Conservation (phyloP, 2,888 invertebrate species). For the Cerastis rubricosa region DNA sequence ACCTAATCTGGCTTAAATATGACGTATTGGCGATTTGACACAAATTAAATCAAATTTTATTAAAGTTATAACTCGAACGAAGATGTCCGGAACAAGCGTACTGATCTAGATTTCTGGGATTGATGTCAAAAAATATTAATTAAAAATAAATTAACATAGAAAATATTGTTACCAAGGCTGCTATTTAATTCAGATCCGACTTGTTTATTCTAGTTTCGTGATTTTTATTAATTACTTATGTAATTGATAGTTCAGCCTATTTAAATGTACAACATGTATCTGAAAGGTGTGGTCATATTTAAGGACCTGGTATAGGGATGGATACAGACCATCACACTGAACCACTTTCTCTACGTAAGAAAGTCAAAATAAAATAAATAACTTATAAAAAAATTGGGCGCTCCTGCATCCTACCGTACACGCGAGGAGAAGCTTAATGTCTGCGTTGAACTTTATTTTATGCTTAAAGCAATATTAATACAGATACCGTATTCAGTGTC, state of each 20-base stretch:
- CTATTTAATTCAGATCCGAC: not conserved
- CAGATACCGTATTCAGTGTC: no score
- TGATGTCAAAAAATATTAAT: not conserved
- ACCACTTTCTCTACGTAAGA: not conserved
- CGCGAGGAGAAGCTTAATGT: no score
- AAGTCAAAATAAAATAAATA: no score
- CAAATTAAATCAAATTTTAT: not conserved
- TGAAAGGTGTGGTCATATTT: not conserved
- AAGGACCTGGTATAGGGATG: not conserved
- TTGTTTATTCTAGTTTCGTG: not conserved
- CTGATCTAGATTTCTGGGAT: not conserved
- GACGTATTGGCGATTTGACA: not conserved
- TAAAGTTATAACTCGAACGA: slow-evolving; percentile 1
- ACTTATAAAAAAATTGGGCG: no score
- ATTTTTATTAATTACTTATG: not conserved
- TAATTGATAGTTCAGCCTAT: not conserved
- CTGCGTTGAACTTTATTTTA: not conserved
- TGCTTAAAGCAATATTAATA: no score
- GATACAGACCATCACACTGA: not conserved
- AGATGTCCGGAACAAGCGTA: not conserved
- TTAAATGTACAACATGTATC: not conserved
- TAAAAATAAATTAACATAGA: not conserved
- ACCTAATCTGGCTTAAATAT: not conserved
- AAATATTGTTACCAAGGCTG: slow-evolving; percentile 5
- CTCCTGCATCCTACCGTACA: not conserved